Conservation (phyloP, 2,113 vertebrate genomes). For the Rattus norvegicus region DNA sequence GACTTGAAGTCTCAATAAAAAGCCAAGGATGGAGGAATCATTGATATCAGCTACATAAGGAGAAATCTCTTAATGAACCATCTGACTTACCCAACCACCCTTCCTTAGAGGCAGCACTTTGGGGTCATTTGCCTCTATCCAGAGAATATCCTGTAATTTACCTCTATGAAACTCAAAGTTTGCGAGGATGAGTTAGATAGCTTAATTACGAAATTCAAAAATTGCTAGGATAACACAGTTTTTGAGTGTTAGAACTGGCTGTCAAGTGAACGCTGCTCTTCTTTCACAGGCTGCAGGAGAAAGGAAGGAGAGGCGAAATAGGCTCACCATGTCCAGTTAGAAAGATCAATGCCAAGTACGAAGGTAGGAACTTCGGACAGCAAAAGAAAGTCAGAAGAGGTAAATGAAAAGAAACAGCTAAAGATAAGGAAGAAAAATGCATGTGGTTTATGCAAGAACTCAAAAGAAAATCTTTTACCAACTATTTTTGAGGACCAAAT, state of each 20-base stretch:
- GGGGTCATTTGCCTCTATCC: neutral
- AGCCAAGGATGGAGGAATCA: neutral
- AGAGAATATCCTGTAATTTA: neutral
- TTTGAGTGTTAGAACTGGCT: neutral
- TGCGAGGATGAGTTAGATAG: neutral
- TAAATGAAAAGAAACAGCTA: slow-evolving; percentile 2
- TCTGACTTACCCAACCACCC: neutral
- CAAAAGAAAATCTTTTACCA: neutral
- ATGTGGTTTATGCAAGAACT: neutral
- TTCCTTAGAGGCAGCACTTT: neutral
- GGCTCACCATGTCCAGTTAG: neutral
- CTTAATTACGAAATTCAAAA: neutral
- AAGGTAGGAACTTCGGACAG: neutral
- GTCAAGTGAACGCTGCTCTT: neutral
- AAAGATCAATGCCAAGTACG: neutral
- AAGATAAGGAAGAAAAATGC: neutral
- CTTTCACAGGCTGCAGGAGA: neutral
- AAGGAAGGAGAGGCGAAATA: neutral
- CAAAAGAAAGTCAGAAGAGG: neutral
- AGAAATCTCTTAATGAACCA: neutral
- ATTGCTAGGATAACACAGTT: neutral
- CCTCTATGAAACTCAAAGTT: neutral
- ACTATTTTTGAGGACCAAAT: slow-evolving; percentile 33
- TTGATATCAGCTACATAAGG: neutral
- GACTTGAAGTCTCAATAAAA: neutral